Base-by-base conservation (phyloP, 2,888 invertebrate species). In the Dugesia japonica region DNA sequence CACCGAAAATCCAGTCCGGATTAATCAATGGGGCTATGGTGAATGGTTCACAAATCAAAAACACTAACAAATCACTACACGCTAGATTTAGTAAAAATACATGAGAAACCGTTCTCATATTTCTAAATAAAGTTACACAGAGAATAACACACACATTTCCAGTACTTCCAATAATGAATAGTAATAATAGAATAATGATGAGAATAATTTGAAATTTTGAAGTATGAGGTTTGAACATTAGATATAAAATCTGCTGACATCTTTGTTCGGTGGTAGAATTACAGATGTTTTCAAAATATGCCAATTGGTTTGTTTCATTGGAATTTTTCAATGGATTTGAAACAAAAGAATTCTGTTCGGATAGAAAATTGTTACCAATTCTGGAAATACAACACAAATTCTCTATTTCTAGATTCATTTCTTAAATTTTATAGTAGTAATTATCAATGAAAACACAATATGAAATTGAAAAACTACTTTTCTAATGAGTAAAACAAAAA, bases 1-100 rank as follows among this genome's bases (percentile, higher is more conserved):
- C 88, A 42, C 88, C 88, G 89, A 90, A 87, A 27, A 76, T 77
- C 82, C 82, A 82, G 27, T 80, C 79, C 71, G 80, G 79, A 27
- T 80, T 79, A 42, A 81, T 80, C 15, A 81, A 80, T 31, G 80
- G n/a, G 15, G 42, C 38, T 4, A 75, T 20, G 15, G 56, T 71
- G 7, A 42, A 31, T 1, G 90, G 90, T 4, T 89, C 89, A 80
- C 89, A 89, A 31, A 89, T 87, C 17, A 89, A 88, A 80, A 90
- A 89, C 38, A 90, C 90, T 38, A 90, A 85, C 79, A 90, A 87
- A 84, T 90, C 90, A 0, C 90, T 90, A 0, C 89, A 87, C 80
- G 90, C 89, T 7, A 89, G 87, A 81, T 89, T 89, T 77, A 90
- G 84, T 81, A 90, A 86, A 80, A 90, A 87, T 20, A 89, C 89